Percentiles rank a stretch among this genome's conserved stretches.
Evolutionary conservation across 37 sponge, comb jelly and placozoan genomes (phyloP).

Genomic region (Spongia lamella): DNA sequence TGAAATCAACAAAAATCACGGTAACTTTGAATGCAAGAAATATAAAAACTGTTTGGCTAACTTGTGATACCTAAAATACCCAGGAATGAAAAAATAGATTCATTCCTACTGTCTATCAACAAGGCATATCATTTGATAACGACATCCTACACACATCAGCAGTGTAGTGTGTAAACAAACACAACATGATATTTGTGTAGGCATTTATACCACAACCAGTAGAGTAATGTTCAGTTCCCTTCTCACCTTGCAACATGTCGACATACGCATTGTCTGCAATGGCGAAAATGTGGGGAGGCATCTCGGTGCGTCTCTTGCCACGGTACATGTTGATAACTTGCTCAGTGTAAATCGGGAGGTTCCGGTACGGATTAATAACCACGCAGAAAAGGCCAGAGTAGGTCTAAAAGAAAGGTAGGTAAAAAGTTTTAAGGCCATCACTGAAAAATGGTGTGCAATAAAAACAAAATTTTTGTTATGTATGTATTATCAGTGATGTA

Average conservation of each 20-base stretch:
- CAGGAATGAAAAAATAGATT: neutral
- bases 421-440: too few species aligned
- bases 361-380: slow-evolving; percentile 93
- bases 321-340: slow-evolving; percentile 90
- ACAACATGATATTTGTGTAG: neutral
- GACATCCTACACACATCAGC: too few species aligned
- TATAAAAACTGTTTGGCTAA: neutral
- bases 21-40: neutral
- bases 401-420: slow-evolving; percentile 67
- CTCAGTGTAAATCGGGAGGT: slow-evolving; percentile 90
- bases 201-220: neutral
- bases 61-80: neutral
- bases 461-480: slow-evolving; percentile 93
- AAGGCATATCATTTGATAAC: too few species aligned
- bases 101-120: too few species aligned
- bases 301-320: slow-evolving; percentile 91
- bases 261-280: slow-evolving; percentile 96
- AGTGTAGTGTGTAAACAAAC: too few species aligned
- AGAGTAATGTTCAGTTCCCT: too few species aligned
- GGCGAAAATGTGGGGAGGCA: slow-evolving; percentile 97
- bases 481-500: slow-evolving; percentile 96
- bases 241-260: slow-evolving; percentile 92
- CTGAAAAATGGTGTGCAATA: too few species aligned
- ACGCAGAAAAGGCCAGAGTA: slow-evolving; percentile 99
- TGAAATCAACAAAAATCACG: slow-evolving; percentile 24